Conservation (phyloP, 2,888 invertebrate species). For the Drosophila setosimentum region DNA sequence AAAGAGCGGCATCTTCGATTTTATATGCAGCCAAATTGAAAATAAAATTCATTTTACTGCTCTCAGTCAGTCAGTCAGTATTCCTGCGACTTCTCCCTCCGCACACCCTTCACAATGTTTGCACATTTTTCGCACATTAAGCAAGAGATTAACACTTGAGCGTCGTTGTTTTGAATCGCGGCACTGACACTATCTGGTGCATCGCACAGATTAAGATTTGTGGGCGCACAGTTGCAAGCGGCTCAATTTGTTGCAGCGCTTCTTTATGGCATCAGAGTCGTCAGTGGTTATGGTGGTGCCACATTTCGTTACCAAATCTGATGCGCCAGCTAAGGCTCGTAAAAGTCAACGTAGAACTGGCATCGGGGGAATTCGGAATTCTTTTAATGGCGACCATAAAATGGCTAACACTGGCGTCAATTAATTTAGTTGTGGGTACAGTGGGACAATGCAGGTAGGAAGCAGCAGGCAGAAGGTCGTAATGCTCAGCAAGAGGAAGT, state of each 20-base stretch:
- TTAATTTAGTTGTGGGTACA: constrained; percentile 52
- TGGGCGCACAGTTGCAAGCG: constrained; percentile 51
- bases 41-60: constrained; percentile 58
- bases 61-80: not conserved
- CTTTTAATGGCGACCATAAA: constrained; percentile 63
- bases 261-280: constrained; percentile 21
- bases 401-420: constrained; percentile 55
- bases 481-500: constrained; percentile 53
- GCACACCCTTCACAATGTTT: constrained; percentile 46
- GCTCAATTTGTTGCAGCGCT: constrained; percentile 59
- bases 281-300: constrained; percentile 14
- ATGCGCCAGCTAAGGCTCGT: constrained; percentile 53
- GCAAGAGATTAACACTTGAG: constrained; percentile 58
- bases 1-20: constrained; percentile 47
- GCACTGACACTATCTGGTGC: constrained; percentile 49
- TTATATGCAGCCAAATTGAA: constrained; percentile 57
- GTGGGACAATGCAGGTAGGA: constrained; percentile 31
- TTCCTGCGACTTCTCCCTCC: too few relatives aligned
- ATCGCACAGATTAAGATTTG: constrained; percentile 57
- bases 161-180: constrained; percentile 20
- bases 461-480: constrained; percentile 10
- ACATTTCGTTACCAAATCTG: constrained; percentile 45
- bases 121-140: constrained; percentile 69
- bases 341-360: constrained; percentile 31
- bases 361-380: not conserved